A percentile compares a stretch with the other conserved stretches of the same genome.
Conservation (phyloP, 2,797 vertebrate genomes). For the Ambastaia sidthimunki region DNA sequence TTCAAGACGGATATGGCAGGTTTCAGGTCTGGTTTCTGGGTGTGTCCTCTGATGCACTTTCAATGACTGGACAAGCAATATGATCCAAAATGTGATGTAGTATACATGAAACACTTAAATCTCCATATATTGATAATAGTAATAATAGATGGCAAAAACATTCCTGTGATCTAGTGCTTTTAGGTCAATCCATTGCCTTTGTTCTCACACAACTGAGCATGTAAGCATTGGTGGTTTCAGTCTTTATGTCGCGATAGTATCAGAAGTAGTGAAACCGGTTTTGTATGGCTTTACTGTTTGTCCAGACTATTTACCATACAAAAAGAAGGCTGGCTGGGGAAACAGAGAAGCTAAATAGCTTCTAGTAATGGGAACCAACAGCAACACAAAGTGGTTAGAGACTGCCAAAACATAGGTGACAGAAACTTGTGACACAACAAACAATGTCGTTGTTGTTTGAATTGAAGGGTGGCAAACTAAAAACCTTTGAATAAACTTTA, state of each 20-base stretch:
- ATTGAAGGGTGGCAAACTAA: neutral
- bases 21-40: slow-evolving; percentile 76
- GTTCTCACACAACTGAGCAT: neutral
- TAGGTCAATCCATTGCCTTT: slow-evolving; percentile 5
- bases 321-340: slow-evolving; percentile 11
- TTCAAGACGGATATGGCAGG: neutral
- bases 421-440: slow-evolving; percentile 1
- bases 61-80: neutral
- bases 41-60: slow-evolving; percentile 60
- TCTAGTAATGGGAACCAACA: neutral
- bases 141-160: neutral
- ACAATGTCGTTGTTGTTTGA: neutral
- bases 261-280: slow-evolving; percentile 71
- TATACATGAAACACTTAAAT: neutral
- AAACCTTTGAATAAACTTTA: neutral
- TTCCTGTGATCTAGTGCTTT: neutral
- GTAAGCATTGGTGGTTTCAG: slow-evolving; percentile 50
- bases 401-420: neutral
- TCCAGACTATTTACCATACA: slow-evolving; percentile 62
- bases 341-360: neutral
- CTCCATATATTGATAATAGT: neutral
- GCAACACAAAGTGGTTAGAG: neutral
- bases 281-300: slow-evolving; percentile 47
- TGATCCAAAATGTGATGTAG: neutral
- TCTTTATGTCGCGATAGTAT: slow-evolving; percentile 56